These are phyloP conservation scores for Patagioenas fasciata DNA, from an alignment of 2,113 vertebrate species.

Conservation along the genomic window DNA sequence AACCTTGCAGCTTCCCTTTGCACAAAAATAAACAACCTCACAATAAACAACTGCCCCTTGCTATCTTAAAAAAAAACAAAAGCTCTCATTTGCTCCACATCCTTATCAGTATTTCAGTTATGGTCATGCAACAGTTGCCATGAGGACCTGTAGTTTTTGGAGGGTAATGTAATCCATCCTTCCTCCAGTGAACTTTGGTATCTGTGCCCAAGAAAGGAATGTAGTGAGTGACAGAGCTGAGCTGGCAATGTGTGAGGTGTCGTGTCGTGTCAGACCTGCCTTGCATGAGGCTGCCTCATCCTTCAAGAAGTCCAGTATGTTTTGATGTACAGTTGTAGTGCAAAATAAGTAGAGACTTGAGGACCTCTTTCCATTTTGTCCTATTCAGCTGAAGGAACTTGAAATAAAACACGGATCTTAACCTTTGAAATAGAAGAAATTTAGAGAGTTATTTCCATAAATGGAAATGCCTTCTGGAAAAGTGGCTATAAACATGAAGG, in stretches of 20 bases:
- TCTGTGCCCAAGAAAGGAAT: neutral
- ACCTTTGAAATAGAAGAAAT: neutral
- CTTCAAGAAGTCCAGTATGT: neutral
- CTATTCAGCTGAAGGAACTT: neutral
- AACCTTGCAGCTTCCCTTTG: neutral
- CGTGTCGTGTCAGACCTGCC: neutral
- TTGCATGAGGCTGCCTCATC: neutral
- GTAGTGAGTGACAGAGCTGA: neutral
- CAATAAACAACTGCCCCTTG: neutral
- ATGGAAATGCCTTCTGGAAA: neutral
- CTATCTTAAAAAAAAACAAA: neutral
- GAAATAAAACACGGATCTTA: neutral
- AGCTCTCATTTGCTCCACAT: neutral
- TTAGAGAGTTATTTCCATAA: neutral
- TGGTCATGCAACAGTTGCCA: neutral
- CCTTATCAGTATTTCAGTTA: neutral
- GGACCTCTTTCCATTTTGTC: neutral
- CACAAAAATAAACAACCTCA: neutral
- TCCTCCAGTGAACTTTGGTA: neutral
- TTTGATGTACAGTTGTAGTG: neutral
- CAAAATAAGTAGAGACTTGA: neutral
- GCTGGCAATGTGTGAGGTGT: fast-evolving
- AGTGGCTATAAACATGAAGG: neutral
- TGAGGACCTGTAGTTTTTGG: neutral
- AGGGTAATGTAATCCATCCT: neutral